Percentiles rank a stretch among this genome's conserved stretches.
Evolutionary conservation across 1,140 invertebrate genomes (phyloP).

Genomic region (Trachymyrmex cornetzi): DNA sequence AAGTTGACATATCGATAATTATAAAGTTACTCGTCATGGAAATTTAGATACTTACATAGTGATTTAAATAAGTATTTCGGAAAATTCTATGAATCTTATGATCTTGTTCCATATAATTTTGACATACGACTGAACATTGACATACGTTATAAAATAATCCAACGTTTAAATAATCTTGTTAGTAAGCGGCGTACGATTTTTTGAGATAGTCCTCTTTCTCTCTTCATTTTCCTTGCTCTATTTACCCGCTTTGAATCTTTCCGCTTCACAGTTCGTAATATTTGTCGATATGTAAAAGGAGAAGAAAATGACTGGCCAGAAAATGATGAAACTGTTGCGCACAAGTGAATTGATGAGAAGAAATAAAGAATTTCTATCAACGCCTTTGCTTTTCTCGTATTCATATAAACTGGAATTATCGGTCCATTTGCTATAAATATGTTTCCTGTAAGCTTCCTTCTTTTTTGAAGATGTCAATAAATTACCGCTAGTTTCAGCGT

Average conservation of each 20-base stretch:
- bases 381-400: constrained; percentile 1
- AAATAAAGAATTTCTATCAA: not conserved
- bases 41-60: not conserved
- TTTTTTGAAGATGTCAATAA: not conserved
- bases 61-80: not conserved
- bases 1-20: not conserved
- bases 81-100: not conserved
- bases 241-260: constrained; percentile 18
- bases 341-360: constrained; percentile 20
- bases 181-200: constrained; percentile 12
- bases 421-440: constrained; percentile 9
- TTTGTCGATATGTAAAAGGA: not conserved
- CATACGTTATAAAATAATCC: constrained; percentile 41
- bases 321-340: constrained; percentile 29
- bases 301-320: not conserved
- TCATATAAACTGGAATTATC: constrained; percentile 18
- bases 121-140: constrained; percentile 17
- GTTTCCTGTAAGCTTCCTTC: constrained; percentile 17
- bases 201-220: not conserved
- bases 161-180: constrained; percentile 45
- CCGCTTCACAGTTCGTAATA: not conserved
- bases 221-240: not conserved
- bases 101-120: constrained; percentile 11
- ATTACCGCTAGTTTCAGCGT: not conserved
- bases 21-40: not conserved